Evolutionary conservation across 2,113 vertebrate genomes (phyloP), one percentile per base, ranked within the genome.

Genomic region (Nettapus auritus): DNA sequence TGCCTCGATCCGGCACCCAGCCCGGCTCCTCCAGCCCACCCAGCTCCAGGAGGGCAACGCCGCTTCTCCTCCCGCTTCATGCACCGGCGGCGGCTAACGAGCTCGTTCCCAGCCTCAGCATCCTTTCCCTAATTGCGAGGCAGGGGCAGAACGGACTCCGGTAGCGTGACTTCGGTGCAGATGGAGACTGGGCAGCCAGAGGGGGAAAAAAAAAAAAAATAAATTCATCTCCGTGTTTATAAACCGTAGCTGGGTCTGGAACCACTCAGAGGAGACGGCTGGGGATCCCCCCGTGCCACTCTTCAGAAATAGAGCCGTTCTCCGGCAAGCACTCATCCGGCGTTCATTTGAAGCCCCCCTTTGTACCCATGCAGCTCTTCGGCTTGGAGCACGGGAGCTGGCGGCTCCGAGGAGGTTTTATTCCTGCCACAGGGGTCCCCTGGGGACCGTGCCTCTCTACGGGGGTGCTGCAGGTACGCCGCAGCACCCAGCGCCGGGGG

Each of bases 341-440:
- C 80, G 55, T 89, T 86, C 82, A 9, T 93, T 84, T 82, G 77
- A 93, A 94, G 71, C 79, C 59, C 73, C 74, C 22, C 48, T n/a
- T 82, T 63, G 92, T 66, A 73, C 69, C 62, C 40, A 4, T 7
- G 46, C 3, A 2, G 74, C 71, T 3, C 7, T 53, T 13, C 55
- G 90, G 78, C 29, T 85, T 3, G 52, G 73, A 64, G 48, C 13
- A 0, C 36, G 1, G 62, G 82, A 33, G 80, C 4, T 4, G 87
- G 88, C 0, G 4, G 90, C 63, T 93, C 1, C 82, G 75, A 23
- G 95, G 85, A 88, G 95, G 16, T 89, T 80, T 52, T 87, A 63
- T 87, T 86, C 74, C 77, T 83, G 90, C 92, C 82, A 36, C 59
- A 7, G 92, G 92, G 80, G 82, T 44, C 84, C 89, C 90, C 90